Evolutionary conservation across 2,797 vertebrate species (phyloP), one percentile per base, ranked within the genome.

Genomic region (Enteromius mattozi): DNA sequence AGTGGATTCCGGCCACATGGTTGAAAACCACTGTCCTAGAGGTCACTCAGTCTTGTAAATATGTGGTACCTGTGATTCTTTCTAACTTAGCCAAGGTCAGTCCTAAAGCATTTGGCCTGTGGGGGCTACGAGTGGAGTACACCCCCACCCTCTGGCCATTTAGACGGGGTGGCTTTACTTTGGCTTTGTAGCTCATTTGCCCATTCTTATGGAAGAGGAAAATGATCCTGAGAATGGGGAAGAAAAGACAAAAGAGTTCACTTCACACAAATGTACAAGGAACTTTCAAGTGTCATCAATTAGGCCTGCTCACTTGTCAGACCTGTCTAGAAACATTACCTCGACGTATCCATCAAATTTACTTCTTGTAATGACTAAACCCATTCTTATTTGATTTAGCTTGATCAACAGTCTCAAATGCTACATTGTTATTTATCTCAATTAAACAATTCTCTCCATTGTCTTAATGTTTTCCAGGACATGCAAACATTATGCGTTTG

Each of bases 191-290:
- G 87, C 91, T 96, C 89, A 96, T 91, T 89, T 95, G 96, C 1
- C 96, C 97, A 10, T 98, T 98, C 92, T 97, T 97, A 88, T 98
- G 96, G 91, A 98, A 98, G 82, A 97, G 90, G 91, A 97, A 97
- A 84, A 97, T 94, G 61, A 98, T 93, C 97, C 97, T 98, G 93
- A 30, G 19, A 70, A 76, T 7, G 16, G 16, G 49, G 14, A 72
- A 78, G 24, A 21, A 78, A n/a, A 66, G 2, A 63, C 0, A 74
- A 66, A 75, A 66, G 14, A 37, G 14, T 30, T 82, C 47, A 74
- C 33, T 24, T 42, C n/a, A 83, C 47, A 47, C 7, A 78, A 19
- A 77, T 6, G 35, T 42, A 56, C 24, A 45, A 10, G 37, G 10
- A 33, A 33, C 51, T 21, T 72, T 27, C 45, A 77, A 77, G 21